Evolutionary conservation across 2,113 vertebrate species (phyloP).

Genomic region (Romanogobio albipinnatus): DNA sequence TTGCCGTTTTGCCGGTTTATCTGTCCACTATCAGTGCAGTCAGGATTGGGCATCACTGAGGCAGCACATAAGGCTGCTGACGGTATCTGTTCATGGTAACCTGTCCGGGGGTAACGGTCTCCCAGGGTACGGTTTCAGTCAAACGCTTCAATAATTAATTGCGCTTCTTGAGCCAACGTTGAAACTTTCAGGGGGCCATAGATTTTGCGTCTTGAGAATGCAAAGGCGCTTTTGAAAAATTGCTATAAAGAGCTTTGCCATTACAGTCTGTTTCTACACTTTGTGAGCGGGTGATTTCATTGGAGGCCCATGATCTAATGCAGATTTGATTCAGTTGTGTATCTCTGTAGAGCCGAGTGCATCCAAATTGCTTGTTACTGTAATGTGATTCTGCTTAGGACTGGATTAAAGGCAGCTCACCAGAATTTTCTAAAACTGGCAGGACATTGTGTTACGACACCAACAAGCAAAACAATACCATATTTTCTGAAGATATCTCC

Average conservation of each 20-base stretch:
- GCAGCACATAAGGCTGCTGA: conserved; percentile 61
- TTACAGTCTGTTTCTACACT: neutral
- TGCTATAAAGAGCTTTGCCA: neutral
- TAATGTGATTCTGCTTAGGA: neutral
- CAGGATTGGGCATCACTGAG: conserved; percentile 50
- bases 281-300: neutral
- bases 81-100: conserved; percentile 46
- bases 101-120: conserved; percentile 29
- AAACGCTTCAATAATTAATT: conserved; percentile 73
- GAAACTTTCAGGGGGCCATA: conserved; percentile 67
- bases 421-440: neutral
- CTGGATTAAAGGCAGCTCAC: neutral
- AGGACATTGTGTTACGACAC: neutral
- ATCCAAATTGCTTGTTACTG: neutral
- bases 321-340: neutral
- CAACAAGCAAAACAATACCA: neutral
- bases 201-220: conserved; percentile 52
- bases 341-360: neutral
- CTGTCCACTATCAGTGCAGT: conserved; percentile 43
- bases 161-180: conserved; percentile 54
- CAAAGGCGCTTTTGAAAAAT: neutral
- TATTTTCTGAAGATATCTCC: neutral
- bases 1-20: conserved; percentile 16
- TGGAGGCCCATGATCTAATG: neutral
- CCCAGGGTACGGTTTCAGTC: conserved; percentile 65